phyloP scores from a whole-genome alignment of 2,113 vertebrate genomes.

The Podarcis cretensis region DNA sequence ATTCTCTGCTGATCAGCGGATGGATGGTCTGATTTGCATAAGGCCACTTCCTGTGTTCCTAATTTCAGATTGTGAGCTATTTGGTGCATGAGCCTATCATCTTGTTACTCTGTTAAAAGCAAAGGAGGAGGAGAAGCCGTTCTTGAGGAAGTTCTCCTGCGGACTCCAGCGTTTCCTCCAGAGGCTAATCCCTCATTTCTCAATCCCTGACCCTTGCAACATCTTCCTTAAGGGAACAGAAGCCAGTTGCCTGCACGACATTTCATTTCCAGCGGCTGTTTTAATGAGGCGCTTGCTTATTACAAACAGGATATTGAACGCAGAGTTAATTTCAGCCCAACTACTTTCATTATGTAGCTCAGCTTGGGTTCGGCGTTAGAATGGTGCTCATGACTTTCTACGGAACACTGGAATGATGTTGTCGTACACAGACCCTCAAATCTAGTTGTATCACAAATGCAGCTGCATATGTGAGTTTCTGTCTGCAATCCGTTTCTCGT shows the following conservation, averaged over 20 bases:
- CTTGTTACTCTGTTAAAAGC: too few species aligned
- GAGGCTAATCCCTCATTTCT: neutral
- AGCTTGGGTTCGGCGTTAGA: neutral
- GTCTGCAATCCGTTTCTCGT: neutral
- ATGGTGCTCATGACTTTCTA: neutral
- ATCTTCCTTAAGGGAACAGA: neutral
- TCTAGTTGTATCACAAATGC: neutral
- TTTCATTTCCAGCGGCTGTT: neutral
- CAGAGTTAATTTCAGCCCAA: neutral
- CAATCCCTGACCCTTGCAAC: neutral
- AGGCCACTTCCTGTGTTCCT: neutral
- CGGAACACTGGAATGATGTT: neutral
- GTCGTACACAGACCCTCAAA: neutral
- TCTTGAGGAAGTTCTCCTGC: neutral
- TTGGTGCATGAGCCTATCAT: too few species aligned
- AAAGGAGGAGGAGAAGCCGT: neutral
- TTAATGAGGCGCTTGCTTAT: neutral
- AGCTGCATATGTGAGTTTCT: neutral
- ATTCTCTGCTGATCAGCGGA: too few species aligned
- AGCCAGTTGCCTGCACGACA: neutral
- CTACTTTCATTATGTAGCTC: neutral
- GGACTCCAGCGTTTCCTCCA: neutral
- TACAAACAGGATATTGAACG: conserved; percentile 8
- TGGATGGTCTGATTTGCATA: neutral
- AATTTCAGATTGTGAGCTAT: neutral